phyloP scores from a whole-genome alignment of 2,888 invertebrate species.

The Lithophane semibrunnea region DNA sequence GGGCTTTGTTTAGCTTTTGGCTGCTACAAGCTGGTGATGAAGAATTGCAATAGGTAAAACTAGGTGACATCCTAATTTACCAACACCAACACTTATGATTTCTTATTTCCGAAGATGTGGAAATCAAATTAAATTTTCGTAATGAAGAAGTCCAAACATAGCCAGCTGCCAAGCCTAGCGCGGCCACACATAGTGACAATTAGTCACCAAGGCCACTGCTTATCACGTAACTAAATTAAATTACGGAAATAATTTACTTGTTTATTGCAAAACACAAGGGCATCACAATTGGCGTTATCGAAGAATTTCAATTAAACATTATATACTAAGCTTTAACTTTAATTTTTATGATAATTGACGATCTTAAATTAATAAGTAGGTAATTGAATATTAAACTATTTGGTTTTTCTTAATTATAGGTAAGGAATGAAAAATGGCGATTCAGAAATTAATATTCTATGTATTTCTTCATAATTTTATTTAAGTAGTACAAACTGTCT shows the following conservation, averaged over 20 bases:
- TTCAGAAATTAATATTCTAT: background rate
- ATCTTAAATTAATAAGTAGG: slow-evolving; percentile 7
- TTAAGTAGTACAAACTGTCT: background rate
- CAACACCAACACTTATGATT: background rate
- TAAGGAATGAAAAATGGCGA: background rate
- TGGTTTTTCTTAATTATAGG: background rate
- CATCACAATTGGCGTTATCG: slow-evolving; percentile 49
- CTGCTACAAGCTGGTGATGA: background rate
- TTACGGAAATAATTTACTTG: slow-evolving; percentile 60
- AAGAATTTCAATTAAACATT: slow-evolving; percentile 7
- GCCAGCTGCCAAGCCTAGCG: background rate
- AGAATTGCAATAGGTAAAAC: background rate
- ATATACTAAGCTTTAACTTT: background rate
- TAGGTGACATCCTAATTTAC: background rate
- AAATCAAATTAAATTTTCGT: background rate
- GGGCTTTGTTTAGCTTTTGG: background rate
- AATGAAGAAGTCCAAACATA: background rate
- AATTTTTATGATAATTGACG: background rate
- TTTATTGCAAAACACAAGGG: slow-evolving; percentile 62
- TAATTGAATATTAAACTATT: slow-evolving; percentile 19
- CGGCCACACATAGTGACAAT: slow-evolving; percentile 33
- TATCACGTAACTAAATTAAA: slow-evolving; percentile 60
- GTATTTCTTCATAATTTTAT: background rate
- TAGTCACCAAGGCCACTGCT: slow-evolving; percentile 49
- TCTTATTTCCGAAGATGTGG: background rate